Percentiles rank a stretch among this genome's conserved stretches.
phyloP scores from a whole-genome alignment of 2,888 invertebrate genomes.

The Tupiocoris notatus region DNA sequence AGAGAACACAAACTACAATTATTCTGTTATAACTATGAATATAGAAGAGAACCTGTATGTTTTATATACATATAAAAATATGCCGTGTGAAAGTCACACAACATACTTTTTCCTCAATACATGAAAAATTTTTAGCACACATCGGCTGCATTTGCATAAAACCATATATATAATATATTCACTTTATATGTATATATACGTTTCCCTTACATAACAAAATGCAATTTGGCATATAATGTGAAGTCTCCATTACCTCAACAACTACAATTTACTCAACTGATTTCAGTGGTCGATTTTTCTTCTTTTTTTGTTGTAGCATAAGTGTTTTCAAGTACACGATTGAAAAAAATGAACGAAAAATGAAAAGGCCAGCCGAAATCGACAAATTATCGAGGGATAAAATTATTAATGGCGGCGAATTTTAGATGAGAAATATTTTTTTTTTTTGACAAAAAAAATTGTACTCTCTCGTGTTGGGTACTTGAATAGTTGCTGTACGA shows the following conservation, averaged over 20 bases:
- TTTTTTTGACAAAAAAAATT: too few relatives aligned
- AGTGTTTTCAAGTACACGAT: neutral
- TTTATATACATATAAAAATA: constrained; percentile 36
- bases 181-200: constrained; percentile 41
- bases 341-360: neutral
- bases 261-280: constrained; percentile 36
- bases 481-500: neutral
- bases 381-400: neutral
- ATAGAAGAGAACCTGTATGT: constrained; percentile 48
- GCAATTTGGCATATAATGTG: constrained; percentile 42
- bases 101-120: constrained; percentile 41
- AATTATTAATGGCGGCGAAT: neutral
- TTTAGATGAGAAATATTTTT: too few relatives aligned
- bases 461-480: neutral
- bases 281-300: constrained; percentile 40
- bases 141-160: constrained; percentile 42
- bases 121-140: constrained; percentile 42
- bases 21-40: constrained; percentile 48
- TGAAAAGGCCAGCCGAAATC: constrained; percentile 10
- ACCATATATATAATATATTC: constrained; percentile 40
- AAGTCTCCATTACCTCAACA: constrained; percentile 34
- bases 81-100: constrained; percentile 35
- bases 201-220: constrained; percentile 36
- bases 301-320: constrained; percentile 7
- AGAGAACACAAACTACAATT: constrained; percentile 50